A percentile compares a stretch with the other conserved stretches of the same genome.
These are phyloP conservation scores for Scomber colias DNA, from an alignment of 2,113 vertebrate genomes.

Conservation along the genomic window DNA sequence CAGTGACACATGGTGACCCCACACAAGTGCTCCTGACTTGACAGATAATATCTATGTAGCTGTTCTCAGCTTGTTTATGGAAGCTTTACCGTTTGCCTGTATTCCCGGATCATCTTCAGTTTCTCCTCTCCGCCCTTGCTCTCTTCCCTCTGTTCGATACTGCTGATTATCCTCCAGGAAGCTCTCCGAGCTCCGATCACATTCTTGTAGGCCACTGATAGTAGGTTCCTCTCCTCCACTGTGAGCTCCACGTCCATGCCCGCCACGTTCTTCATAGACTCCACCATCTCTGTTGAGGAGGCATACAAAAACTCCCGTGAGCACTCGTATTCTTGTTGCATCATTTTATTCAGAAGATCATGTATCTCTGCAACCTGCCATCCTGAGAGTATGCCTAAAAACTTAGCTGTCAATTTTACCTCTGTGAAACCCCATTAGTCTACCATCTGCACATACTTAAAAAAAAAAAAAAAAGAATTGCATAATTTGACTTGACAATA, in stretches of 20 bases:
- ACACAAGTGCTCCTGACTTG: background rate
- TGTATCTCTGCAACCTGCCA: background rate
- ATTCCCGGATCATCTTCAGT: slow-evolving; percentile 98
- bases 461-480: too few species aligned
- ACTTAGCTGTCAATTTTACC: background rate
- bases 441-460: background rate
- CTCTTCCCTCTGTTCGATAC: slow-evolving; percentile 99
- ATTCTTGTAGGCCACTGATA: slow-evolving; percentile 99
- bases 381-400: background rate
- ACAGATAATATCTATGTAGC: background rate
- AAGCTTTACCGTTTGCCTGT: slow-evolving; percentile 94
- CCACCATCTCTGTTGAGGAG: slow-evolving; percentile 94
- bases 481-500: too few species aligned
- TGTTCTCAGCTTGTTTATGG: background rate
- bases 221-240: slow-evolving; percentile 97
- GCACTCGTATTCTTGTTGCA: background rate
- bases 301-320: slow-evolving; percentile 1
- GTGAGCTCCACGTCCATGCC: slow-evolving; percentile 97
- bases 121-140: slow-evolving; percentile 95
- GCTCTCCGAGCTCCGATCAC: slow-evolving; percentile 99
- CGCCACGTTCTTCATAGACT: slow-evolving; percentile 97
- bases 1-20: background rate
- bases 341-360: background rate
- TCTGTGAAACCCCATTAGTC: background rate
- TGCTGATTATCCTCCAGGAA: slow-evolving; percentile 99